Percentiles rank a stretch among this genome's conserved stretches.
phyloP scores from a whole-genome alignment of 2,797 vertebrate genomes.

The Bradypus variegatus region DNA sequence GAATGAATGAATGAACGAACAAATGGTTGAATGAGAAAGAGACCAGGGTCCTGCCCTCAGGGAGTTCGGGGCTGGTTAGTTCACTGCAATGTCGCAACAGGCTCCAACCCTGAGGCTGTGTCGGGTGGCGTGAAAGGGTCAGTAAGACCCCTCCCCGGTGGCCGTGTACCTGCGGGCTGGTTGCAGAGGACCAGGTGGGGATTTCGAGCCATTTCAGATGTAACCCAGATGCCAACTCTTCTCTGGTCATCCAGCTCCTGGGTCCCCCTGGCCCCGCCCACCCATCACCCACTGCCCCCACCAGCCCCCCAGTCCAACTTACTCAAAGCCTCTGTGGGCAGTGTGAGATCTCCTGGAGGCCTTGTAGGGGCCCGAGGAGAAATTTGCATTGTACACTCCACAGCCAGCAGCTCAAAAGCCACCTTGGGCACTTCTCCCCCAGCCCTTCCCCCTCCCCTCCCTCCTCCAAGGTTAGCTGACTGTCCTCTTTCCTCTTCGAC shows the following conservation, averaged over 20 bases:
- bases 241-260: too few relatives aligned
- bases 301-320: not conserved
- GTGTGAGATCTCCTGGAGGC: too few relatives aligned
- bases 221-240: not conserved
- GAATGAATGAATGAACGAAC: too few relatives aligned
- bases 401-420: too few relatives aligned
- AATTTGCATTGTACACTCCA: not conserved
- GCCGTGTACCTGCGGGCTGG: too few relatives aligned
- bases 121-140: too few relatives aligned
- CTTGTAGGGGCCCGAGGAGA: not conserved
- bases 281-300: too few relatives aligned
- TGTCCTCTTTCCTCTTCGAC: not conserved
- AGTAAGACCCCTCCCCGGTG: not conserved
- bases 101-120: too few relatives aligned
- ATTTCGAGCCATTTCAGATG: not conserved
- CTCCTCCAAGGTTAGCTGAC: not conserved
- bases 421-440: not conserved
- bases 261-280: not conserved
- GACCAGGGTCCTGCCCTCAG: not conserved
- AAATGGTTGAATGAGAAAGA: not conserved
- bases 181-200: fast-evolving
- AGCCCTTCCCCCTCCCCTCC: not conserved
- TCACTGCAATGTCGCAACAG: not conserved
- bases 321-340: not conserved
- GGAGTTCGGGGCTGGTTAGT: fast-evolving